A percentile compares a stretch with the other conserved stretches of the same genome.
Conservation (phyloP, 2,888 invertebrate genomes). For the Leucophora obtusa region DNA sequence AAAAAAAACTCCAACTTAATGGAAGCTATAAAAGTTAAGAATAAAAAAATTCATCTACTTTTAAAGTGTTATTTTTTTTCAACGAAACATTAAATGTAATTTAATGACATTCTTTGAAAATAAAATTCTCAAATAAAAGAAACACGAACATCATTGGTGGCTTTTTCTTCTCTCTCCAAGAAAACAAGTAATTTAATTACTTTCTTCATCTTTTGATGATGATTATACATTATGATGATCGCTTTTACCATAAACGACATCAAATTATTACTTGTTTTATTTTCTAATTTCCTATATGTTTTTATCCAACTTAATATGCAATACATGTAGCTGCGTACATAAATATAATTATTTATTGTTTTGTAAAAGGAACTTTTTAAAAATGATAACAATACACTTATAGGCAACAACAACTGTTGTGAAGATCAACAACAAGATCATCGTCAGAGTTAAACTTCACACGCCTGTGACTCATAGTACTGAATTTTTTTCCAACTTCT, state of each 20-base stretch:
- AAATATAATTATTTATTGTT: too few species aligned
- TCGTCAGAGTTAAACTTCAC: conserved; percentile 53
- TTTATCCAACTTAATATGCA: conserved; percentile 55
- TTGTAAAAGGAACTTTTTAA: conserved; percentile 38
- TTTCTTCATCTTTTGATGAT: conserved; percentile 2
- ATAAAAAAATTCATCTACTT: not conserved
- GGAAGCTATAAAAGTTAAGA: conserved; percentile 66
- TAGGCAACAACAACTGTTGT: conserved; percentile 9
- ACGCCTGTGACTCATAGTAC: conserved; percentile 61
- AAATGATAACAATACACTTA: conserved; percentile 32
- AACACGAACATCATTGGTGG: conserved; percentile 43
- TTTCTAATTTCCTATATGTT: not conserved
- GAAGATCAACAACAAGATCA: conserved; percentile 54
- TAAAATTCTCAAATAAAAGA: not conserved
- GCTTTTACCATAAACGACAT: not conserved
- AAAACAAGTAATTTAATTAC: conserved; percentile 53
- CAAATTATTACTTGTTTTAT: conserved; percentile 17
- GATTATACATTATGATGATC: conserved; percentile 8
- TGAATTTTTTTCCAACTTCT: not conserved
- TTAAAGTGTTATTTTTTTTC: not conserved
- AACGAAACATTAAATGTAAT: not conserved
- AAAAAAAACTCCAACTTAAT: conserved; percentile 66
- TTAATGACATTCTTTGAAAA: conserved; percentile 19
- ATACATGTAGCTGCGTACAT: conserved; percentile 39
- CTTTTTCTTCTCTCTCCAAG: not conserved